Percentiles rank a stretch among this genome's conserved stretches.
Evolutionary conservation across 2,113 vertebrate genomes (phyloP).

Genomic region (pig (Sus scrofa)): T2T-Sscrofa CM000826.6:45677001-45677500

Average conservation of each 20-base stretch:
- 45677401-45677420: not conserved
- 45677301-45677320: not conserved
- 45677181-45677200: not conserved
- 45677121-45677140: not conserved
- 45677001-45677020: not conserved
- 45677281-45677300: constrained; percentile 11
- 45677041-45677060: not conserved
- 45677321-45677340: not conserved
- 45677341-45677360: not conserved
- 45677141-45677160: not conserved
- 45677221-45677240: not conserved
- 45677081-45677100: not conserved
- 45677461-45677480: not conserved
- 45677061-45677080: not conserved
- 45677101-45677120: not conserved
- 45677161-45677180: not conserved
- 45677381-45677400: not conserved
- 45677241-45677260: not conserved
- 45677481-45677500: not conserved
- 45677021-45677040: rapidly evolving
- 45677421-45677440: not conserved
- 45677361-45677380: not conserved
- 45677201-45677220: not conserved
- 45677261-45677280: not conserved
- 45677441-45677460: not conserved